Percentiles rank a stretch among this genome's conserved stretches.
Conservation (phyloP, 2,113 vertebrate species). For the Bufo bufo region DNA sequence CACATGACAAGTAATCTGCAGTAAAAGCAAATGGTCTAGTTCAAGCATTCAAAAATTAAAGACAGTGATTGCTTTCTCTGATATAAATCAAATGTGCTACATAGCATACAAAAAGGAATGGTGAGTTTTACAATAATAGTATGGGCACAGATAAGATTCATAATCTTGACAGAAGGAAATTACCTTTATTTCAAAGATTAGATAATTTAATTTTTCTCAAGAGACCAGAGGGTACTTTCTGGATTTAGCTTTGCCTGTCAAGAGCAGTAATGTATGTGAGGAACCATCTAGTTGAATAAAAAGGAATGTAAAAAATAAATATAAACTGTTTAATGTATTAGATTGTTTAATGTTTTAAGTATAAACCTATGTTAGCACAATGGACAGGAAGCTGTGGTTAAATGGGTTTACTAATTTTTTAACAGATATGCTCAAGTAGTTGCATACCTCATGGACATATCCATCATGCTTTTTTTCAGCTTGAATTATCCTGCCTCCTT, state of each 20-base stretch:
- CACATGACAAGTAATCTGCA: not conserved
- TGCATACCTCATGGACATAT: too few relatives aligned
- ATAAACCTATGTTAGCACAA: slow-evolving; percentile 11
- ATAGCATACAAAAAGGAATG: slow-evolving; percentile 39
- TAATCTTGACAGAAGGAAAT: slow-evolving; percentile 59
- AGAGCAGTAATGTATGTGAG: slow-evolving; percentile 24
- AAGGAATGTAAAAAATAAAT: slow-evolving; percentile 23
- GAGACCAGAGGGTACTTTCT: slow-evolving; percentile 54
- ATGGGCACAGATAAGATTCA: slow-evolving; percentile 49
- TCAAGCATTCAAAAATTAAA: slow-evolving; percentile 26
- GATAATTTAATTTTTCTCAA: slow-evolving; percentile 58
- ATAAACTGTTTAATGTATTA: not conserved
- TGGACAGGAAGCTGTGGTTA: not conserved
- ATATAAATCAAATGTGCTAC: slow-evolving; percentile 40
- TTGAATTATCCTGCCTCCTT: too few relatives aligned
- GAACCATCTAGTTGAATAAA: slow-evolving; percentile 15
- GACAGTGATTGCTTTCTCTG: slow-evolving; percentile 40
- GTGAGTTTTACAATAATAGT: slow-evolving; percentile 44
- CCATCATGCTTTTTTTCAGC: too few relatives aligned
- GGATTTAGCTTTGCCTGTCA: slow-evolving; percentile 51
- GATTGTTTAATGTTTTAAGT: slow-evolving; percentile 1
- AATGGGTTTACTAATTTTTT: too few relatives aligned
- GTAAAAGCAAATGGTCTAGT: slow-evolving; percentile 7
- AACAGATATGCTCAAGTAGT: too few relatives aligned
- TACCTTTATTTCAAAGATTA: slow-evolving; percentile 58